phyloP scores from a whole-genome alignment of 1,140 invertebrate genomes.

The Hylaeus anthracinus region DNA sequence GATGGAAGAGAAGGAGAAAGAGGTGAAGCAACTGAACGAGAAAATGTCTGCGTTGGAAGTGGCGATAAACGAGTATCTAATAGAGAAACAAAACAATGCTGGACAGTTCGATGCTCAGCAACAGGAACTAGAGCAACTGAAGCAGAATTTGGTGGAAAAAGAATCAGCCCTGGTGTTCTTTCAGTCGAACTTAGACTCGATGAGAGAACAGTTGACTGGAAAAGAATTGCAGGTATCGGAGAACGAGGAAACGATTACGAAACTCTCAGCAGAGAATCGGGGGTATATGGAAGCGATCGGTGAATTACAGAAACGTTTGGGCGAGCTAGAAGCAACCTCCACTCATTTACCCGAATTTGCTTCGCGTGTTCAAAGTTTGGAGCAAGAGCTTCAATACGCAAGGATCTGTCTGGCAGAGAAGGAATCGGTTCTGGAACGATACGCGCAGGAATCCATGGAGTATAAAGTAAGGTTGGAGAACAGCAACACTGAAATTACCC shows the following conservation, averaged over 20 bases:
- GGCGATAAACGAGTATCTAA: not conserved
- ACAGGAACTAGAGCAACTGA: conserved; percentile 44
- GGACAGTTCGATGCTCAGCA: conserved; percentile 17
- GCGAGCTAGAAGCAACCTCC: conserved; percentile 39
- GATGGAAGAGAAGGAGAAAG: conserved; percentile 48
- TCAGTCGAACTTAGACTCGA: conserved; percentile 42
- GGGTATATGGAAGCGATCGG: conserved; percentile 55
- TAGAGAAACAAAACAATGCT: not conserved
- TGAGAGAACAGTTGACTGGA: conserved; percentile 48
- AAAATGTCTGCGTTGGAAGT: conserved; percentile 15
- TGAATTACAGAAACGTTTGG: conserved; percentile 58
- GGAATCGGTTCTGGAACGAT: conserved; percentile 44
- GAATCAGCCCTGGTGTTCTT: conserved; percentile 52
- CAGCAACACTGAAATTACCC: not conserved
- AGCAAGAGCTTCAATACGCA: conserved; percentile 63
- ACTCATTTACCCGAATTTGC: conserved; percentile 40
- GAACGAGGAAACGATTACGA: conserved; percentile 56
- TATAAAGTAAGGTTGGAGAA: not conserved
- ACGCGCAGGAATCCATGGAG: conserved; percentile 27
- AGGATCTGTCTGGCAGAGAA: conserved; percentile 45
- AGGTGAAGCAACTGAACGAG: conserved; percentile 31
- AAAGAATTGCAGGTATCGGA: conserved; percentile 33
- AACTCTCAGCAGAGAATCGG: conserved; percentile 60
- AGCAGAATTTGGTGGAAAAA: conserved; percentile 58
- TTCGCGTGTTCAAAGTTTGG: conserved; percentile 64